Percentiles rank a stretch among this genome's conserved stretches.
Evolutionary conservation across 2,797 vertebrate genomes (phyloP).

Genomic region (Pristis pectinata): DNA sequence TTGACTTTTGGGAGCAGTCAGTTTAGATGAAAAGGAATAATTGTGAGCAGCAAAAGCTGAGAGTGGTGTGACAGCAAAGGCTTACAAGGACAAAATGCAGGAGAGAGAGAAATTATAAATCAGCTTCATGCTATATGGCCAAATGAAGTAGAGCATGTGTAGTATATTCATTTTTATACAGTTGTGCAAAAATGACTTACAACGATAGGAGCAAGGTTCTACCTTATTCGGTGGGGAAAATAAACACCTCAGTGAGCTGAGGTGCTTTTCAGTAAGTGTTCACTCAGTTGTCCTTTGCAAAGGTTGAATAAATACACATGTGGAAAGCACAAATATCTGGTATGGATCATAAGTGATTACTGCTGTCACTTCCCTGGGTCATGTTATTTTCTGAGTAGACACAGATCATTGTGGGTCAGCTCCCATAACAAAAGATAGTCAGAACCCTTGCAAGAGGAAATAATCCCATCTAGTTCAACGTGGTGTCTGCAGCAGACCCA

Average conservation of each 20-base stretch:
- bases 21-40: not conserved
- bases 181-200: not conserved
- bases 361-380: not conserved
- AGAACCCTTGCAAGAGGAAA: not conserved
- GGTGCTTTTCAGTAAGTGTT: not conserved
- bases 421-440: not conserved
- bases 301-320: not conserved
- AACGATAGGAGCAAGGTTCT: not conserved
- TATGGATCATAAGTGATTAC: too few species aligned
- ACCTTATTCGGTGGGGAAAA: not conserved
- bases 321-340: not conserved
- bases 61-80: not conserved
- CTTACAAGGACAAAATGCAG: not conserved
- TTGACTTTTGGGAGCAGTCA: not conserved
- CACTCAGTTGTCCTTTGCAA: not conserved
- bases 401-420: not conserved
- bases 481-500: not conserved
- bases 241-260: not conserved
- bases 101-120: not conserved
- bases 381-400: not conserved
- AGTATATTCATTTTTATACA: not conserved
- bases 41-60: not conserved
- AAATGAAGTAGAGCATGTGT: not conserved
- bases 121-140: not conserved
- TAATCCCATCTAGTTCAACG: not conserved